These are phyloP conservation scores for Lysiphlebus fabarum DNA, from an alignment of 1,140 invertebrate species.

Conservation along the genomic window DNA sequence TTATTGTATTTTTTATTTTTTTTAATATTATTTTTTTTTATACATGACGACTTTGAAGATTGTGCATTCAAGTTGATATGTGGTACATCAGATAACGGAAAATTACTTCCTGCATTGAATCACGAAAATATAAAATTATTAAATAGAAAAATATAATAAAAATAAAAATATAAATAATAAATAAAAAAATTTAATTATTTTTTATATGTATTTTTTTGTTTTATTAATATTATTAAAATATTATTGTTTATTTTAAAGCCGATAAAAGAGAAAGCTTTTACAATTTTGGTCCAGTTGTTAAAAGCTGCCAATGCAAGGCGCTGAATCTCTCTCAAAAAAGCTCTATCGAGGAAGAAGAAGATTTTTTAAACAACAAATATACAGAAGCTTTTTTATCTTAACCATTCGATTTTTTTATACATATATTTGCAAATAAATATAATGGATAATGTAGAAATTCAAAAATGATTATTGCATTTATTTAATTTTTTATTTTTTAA, in stretches of 20 bases:
- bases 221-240: not conserved
- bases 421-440: slow-evolving; percentile 14
- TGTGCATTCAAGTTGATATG: slow-evolving; percentile 1
- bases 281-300: slow-evolving; percentile 36
- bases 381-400: slow-evolving; percentile 23
- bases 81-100: slow-evolving; percentile 1
- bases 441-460: slow-evolving; percentile 27
- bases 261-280: slow-evolving; percentile 47
- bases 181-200: no score
- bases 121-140: not conserved
- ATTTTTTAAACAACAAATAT: no score
- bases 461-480: no score
- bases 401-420: slow-evolving; percentile 7
- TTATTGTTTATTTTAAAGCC: slow-evolving; percentile 28
- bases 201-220: no score
- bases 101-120: slow-evolving; percentile 1
- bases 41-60: not conserved
- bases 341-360: slow-evolving; percentile 18
- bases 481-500: no score
- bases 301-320: slow-evolving; percentile 40
- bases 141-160: no score
- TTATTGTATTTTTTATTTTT: no score
- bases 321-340: slow-evolving; percentile 29
- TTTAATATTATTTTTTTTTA: not conserved
- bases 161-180: not conserved